Percentiles rank a stretch among this genome's conserved stretches.
These are phyloP conservation scores for Tyria jacobaeae DNA, from an alignment of 2,888 invertebrate genomes.

Conservation along the genomic window DNA sequence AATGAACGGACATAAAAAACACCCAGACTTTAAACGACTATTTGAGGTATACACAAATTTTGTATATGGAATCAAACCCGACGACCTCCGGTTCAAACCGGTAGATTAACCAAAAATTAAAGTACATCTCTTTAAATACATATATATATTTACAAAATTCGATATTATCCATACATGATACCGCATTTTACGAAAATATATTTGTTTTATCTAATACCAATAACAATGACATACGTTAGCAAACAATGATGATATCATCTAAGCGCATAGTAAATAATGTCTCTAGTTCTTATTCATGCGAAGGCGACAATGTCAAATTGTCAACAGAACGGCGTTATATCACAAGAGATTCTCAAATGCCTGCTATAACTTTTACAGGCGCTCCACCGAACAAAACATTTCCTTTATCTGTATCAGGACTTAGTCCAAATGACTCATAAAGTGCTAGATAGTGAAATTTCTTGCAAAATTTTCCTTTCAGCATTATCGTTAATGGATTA, in stretches of 20 bases:
- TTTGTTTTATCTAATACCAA: background rate
- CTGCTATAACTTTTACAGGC: background rate
- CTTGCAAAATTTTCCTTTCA: slow-evolving; percentile 55
- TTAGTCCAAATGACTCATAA: slow-evolving; percentile 41
- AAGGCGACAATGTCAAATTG: slow-evolving; percentile 37
- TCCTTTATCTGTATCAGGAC: slow-evolving; percentile 11
- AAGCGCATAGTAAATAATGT: background rate
- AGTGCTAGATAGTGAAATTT: slow-evolving; percentile 53
- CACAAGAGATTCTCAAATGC: slow-evolving; percentile 20
- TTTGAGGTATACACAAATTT: too few relatives aligned
- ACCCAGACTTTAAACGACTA: too few relatives aligned
- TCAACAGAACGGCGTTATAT: slow-evolving; percentile 40
- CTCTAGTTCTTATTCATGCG: slow-evolving; percentile 38
- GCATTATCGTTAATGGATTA: slow-evolving; percentile 56
- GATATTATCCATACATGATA: too few relatives aligned
- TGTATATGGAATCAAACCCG: too few relatives aligned
- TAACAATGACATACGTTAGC: background rate
- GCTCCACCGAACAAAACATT: background rate
- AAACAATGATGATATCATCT: background rate
- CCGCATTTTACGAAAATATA: background rate
- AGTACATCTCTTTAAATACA: too few relatives aligned
- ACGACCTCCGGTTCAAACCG: too few relatives aligned
- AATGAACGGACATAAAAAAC: too few relatives aligned
- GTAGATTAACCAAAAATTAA: background rate
- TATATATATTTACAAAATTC: too few relatives aligned